Evolutionary conservation across 2,888 invertebrate genomes (phyloP), one percentile per base, ranked within the genome.

Genomic region (Mythimna vitellina): DNA sequence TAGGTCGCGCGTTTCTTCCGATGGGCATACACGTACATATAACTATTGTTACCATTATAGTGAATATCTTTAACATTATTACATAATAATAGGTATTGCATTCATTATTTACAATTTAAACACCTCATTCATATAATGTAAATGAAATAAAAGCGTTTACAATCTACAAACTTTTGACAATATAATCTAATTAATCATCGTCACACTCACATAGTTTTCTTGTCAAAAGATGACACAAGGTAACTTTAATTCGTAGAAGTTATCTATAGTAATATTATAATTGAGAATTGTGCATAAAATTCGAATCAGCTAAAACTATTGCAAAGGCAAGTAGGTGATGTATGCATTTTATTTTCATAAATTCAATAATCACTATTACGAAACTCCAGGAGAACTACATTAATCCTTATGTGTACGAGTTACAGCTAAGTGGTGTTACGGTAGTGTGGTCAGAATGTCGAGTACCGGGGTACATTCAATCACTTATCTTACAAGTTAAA

Each of bases 251-350:
- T 91, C 89, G 85, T 89, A 89, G 87, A 87, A 91, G 88, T 88
- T 89, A 87, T 89, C 87, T 89, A 86, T 85, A 85, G 62, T 86
- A 84, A 67, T 85, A 84, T 85, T 87, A 88, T 85, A 86, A 88
- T 91, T 88, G 88, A 90, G 85, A 90, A 90, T 95, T 94, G 94
- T 95, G 94, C 94, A 93, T 89, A 88, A 86, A 91, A 91, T 89
- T 93, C 88, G 89, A 93, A 92, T 91, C 89, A 83, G 90, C 93
- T 93, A 93, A 90, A 89, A 88, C 92, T 93, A 93, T 93, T 91
- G 94, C 93, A 87, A 94, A 95, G 95, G 95, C 95, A 95, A 94
- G 93, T 93, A 92, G 94, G 95, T 95, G 95, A 94, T 93, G 92
- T 92, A 93, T 90, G 92, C 92, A 88, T 91, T 88, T 87, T 83